phyloP scores from a whole-genome alignment of 2,888 invertebrate genomes.

The Pocota personata region DNA sequence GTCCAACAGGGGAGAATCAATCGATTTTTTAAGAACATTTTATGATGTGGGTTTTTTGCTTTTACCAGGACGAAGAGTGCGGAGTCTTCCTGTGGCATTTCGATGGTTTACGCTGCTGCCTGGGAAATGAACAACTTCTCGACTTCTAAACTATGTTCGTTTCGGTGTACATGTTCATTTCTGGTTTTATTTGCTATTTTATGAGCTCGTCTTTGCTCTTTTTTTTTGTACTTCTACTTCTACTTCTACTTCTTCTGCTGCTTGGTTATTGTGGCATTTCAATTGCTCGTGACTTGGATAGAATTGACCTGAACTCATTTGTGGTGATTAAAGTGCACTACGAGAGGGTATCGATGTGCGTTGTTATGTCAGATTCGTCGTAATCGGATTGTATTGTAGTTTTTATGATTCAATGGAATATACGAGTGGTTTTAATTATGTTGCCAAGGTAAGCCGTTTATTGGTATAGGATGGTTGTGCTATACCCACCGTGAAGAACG shows the following conservation, averaged over 20 bases:
- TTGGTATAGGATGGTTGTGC: not conserved
- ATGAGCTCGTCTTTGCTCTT: conserved; percentile 7
- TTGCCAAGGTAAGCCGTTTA: not conserved
- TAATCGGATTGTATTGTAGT: conserved; percentile 46
- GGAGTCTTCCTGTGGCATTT: not conserved
- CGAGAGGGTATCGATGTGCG: not conserved
- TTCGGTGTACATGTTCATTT: conserved; percentile 34
- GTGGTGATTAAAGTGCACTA: conserved; percentile 17
- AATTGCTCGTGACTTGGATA: conserved; percentile 44
- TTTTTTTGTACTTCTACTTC: conserved; percentile 2
- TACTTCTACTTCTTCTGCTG: not conserved
- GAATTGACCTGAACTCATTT: conserved; percentile 47
- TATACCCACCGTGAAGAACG: not conserved
- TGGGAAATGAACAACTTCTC: conserved; percentile 43
- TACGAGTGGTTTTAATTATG: not conserved
- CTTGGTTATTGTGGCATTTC: not conserved
- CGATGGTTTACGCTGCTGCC: not conserved
- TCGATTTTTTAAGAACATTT: conserved; percentile 63
- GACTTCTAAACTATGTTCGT: conserved; percentile 39
- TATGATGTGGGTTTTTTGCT: conserved; percentile 51
- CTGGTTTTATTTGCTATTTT: conserved; percentile 30
- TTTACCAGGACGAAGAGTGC: not conserved
- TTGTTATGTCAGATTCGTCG: not conserved
- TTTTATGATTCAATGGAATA: conserved; percentile 31
- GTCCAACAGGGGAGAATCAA: conserved; percentile 36